phyloP scores from a whole-genome alignment of 2,113 vertebrate species.

The Nesoenas mayeri region DNA sequence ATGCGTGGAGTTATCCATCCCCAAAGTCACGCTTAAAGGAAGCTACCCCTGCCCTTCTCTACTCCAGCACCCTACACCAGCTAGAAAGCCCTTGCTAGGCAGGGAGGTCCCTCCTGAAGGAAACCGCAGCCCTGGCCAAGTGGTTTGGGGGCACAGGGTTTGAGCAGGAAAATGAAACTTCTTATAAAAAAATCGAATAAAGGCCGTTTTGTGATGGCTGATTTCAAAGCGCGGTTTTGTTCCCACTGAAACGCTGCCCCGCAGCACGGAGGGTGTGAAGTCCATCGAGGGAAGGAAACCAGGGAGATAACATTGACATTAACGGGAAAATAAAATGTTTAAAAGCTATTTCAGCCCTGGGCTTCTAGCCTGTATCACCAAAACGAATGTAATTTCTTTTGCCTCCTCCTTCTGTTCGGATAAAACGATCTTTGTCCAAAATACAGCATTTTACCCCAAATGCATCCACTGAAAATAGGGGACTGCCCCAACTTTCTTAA shows the following conservation, averaged over 20 bases:
- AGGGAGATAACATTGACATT: not conserved
- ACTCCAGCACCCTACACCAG: not conserved
- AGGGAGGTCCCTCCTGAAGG: not conserved
- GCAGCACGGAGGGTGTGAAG: accelerated
- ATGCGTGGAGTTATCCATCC: not conserved
- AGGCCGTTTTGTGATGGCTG: not conserved
- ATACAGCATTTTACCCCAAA: not conserved
- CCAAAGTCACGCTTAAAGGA: not conserved
- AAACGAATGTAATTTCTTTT: not conserved
- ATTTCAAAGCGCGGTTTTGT: not conserved
- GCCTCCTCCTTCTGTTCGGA: not conserved
- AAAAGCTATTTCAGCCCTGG: not conserved
- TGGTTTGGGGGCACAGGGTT: not conserved
- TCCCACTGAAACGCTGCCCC: not conserved
- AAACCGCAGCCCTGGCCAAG: not conserved
- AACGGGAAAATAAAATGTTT: not conserved
- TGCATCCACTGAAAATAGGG: not conserved
- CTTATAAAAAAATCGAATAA: not conserved
- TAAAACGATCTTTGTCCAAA: not conserved
- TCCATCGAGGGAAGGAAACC: not conserved
- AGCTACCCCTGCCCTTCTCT: not conserved
- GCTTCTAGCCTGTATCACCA: not conserved
- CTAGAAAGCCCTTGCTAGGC: not conserved
- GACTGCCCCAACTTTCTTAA: not conserved
- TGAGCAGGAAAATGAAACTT: not conserved